A percentile compares a stretch with the other conserved stretches of the same genome.
Evolutionary conservation across 2,888 invertebrate species (phyloP).

Genomic region (Metalampra italica): DNA sequence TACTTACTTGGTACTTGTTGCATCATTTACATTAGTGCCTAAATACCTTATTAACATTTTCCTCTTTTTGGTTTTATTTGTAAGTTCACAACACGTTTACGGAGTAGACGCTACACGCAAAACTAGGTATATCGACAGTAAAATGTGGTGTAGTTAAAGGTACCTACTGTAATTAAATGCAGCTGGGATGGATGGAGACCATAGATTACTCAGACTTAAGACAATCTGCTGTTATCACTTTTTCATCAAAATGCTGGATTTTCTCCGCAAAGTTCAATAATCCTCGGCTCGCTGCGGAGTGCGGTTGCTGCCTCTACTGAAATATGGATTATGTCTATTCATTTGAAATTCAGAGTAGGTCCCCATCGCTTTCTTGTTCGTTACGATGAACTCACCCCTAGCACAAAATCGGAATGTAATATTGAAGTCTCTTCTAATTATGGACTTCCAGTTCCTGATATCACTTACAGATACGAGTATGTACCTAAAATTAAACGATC

Average conservation of each 20-base stretch:
- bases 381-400: conserved; percentile 35
- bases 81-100: conserved; percentile 9
- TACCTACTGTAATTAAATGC: conserved; percentile 28
- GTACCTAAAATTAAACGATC: too few species aligned
- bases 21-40: too few species aligned
- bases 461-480: too few species aligned
- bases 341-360: conserved; percentile 57
- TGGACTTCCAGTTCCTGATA: not conserved
- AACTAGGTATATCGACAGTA: too few species aligned
- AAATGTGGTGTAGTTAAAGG: too few species aligned
- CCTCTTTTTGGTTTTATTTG: too few species aligned
- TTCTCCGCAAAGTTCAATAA: conserved; percentile 31
- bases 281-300: conserved; percentile 29
- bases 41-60: too few species aligned
- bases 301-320: conserved; percentile 37
- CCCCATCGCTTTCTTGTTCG: conserved; percentile 43
- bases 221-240: conserved; percentile 25
- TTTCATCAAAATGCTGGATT: conserved; percentile 29
- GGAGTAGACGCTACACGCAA: conserved; percentile 23
- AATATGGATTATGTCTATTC: conserved; percentile 53
- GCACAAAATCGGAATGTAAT: conserved; percentile 13
- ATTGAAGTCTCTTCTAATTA: not conserved
- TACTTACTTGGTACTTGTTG: too few species aligned
- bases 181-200: conserved; percentile 20
- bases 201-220: conserved; percentile 13